Evolutionary conservation across 1,140 invertebrate genomes (phyloP).

Genomic region (Archivesica marissinica): DNA sequence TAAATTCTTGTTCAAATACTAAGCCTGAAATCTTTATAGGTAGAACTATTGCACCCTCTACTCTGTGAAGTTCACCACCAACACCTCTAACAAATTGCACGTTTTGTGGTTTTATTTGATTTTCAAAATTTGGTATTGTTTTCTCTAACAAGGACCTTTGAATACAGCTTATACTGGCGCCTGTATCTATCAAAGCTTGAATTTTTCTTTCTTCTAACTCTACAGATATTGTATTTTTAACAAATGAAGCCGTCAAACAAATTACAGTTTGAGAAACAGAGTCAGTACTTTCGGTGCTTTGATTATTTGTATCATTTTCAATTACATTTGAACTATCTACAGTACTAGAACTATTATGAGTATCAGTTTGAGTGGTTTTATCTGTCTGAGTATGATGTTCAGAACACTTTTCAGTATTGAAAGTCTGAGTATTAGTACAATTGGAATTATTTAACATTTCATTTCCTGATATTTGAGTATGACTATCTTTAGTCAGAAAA

Average conservation of each 20-base stretch:
- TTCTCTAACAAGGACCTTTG: background rate
- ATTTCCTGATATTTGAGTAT: too few species aligned
- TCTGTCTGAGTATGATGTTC: too few species aligned
- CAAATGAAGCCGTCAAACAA: conserved; percentile 43
- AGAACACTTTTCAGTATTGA: too few species aligned
- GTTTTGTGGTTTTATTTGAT: background rate
- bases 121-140: background rate
- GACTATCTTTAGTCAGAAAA: too few species aligned
- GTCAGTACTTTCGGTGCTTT: background rate
- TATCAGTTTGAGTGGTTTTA: too few species aligned
- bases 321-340: too few species aligned
- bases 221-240: conserved; percentile 54
- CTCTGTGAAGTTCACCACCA: conserved; percentile 10
- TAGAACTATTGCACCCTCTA: background rate
- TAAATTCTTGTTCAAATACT: conserved; percentile 5
- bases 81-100: background rate
- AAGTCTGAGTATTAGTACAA: too few species aligned
- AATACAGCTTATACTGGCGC: conserved; percentile 47
- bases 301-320: background rate
- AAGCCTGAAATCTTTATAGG: conserved; percentile 2
- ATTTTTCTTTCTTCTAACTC: conserved; percentile 27
- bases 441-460: too few species aligned
- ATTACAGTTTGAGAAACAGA: background rate
- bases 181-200: conserved; percentile 60
- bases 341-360: too few species aligned